A percentile compares a stretch with the other conserved stretches of the same genome.
These are phyloP conservation scores for Leucophenga maculata DNA, from an alignment of 2,888 invertebrate genomes.

Conservation along the genomic window DNA sequence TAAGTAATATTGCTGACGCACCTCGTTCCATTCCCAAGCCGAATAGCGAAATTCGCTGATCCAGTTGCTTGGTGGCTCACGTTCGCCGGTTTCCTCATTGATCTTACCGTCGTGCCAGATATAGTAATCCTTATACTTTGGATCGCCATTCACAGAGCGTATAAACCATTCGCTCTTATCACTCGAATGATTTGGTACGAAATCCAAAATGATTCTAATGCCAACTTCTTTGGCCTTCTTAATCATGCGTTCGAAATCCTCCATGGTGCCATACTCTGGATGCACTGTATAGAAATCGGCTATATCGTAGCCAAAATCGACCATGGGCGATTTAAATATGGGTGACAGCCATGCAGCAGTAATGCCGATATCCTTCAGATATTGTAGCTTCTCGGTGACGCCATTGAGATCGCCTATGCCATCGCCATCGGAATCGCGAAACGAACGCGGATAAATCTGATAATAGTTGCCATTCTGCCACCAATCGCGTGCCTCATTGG, in stretches of 20 bases:
- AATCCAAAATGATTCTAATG: constrained; percentile 72
- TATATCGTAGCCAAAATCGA: constrained; percentile 86
- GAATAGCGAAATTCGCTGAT: constrained; percentile 75
- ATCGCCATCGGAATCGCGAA: constrained; percentile 84
- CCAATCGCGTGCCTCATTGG: constrained; percentile 55
- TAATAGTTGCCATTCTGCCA: constrained; percentile 76
- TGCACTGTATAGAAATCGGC: constrained; percentile 80
- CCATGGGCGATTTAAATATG: constrained; percentile 83
- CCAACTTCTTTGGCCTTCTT: constrained; percentile 75
- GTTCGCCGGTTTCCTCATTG: constrained; percentile 64
- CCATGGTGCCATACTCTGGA: constrained; percentile 80
- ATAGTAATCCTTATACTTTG: constrained; percentile 82
- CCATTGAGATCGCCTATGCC: constrained; percentile 80
- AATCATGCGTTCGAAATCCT: constrained; percentile 79
- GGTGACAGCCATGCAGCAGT: constrained; percentile 83
- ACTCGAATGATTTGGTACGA: constrained; percentile 78
- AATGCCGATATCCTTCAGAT: constrained; percentile 79
- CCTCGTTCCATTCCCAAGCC: constrained; percentile 78
- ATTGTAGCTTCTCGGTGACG: constrained; percentile 76
- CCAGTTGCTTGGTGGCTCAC: constrained; percentile 74
- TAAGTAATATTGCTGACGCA: constrained; percentile 76
- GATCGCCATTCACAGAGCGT: constrained; percentile 77
- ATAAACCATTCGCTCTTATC: constrained; percentile 88
- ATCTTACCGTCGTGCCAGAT: constrained; percentile 77
- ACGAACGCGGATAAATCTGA: constrained; percentile 86